Percentiles rank a stretch among this genome's conserved stretches.
Evolutionary conservation across 2,797 vertebrate genomes (phyloP).

Genomic region (Pangasius larnaudii): DNA sequence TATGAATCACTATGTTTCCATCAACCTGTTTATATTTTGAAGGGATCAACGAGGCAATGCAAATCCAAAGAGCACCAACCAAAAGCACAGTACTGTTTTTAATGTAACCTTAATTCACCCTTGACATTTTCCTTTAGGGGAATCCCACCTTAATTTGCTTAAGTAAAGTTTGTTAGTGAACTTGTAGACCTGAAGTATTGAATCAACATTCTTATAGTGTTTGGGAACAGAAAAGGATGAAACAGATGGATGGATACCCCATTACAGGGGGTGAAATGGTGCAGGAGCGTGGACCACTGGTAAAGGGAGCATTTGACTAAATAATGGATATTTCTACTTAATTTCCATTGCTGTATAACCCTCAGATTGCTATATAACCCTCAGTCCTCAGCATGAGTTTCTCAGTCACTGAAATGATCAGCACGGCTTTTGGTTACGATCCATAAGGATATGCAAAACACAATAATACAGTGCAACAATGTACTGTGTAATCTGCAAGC

Average conservation of each 20-base stretch:
- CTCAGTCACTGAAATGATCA: conserved; percentile 41
- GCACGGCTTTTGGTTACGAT: conserved; percentile 26
- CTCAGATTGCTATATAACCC: conserved; percentile 14
- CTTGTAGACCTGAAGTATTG: neutral
- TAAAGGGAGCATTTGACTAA: conserved; percentile 54
- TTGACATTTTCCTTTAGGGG: neutral
- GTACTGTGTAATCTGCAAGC: neutral
- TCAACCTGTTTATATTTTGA: neutral
- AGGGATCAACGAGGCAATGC: neutral
- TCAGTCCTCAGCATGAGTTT: conserved; percentile 16
- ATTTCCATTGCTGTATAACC: conserved; percentile 20
- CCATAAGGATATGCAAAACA: neutral
- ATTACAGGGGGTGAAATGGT: neutral
- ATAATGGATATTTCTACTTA: conserved; percentile 5
- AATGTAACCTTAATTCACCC: neutral
- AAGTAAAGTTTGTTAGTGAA: neutral
- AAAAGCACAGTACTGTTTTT: neutral
- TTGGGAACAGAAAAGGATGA: neutral
- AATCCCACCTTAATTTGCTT: neutral
- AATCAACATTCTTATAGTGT: neutral
- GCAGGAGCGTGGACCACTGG: conserved; percentile 49
- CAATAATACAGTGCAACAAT: neutral
- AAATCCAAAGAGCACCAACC: neutral
- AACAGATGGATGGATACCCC: neutral
- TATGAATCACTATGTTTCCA: neutral